Evolutionary conservation across 2,888 invertebrate species (phyloP), one percentile per base, ranked within the genome.

Genomic region (Dione juno): DNA sequence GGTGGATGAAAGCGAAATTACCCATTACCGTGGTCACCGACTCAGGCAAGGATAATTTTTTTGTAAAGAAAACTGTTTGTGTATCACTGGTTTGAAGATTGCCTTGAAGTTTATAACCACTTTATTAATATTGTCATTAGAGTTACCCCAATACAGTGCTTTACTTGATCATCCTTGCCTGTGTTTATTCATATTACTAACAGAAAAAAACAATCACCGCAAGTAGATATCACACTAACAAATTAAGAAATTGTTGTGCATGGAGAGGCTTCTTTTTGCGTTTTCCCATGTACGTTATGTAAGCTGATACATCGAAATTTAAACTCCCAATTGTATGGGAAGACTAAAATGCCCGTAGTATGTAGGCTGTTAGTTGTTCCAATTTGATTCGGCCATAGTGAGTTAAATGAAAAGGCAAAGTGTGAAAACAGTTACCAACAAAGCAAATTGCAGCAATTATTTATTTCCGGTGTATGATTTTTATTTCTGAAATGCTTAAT

Each of bases 1-100:
- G 97, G 97, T 97, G 97, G 97, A 95, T 97, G 93, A 97, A 97
- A 94, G 97, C 96, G 84, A 96, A 96, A 84, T 94, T 97, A 84
- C 96, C 96, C 76, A 94, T 94, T 78, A 94, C 93, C 80, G 94
- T 95, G 88, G 91, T 93, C 92, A 91, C 87, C 89, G 91, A 93
- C 92, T 92, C 94, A 85, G 94, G 94, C 88, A 94, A 95, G 88
- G 91, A 95, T 85, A 87, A 93, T 84, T 94, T 87, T 88, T 92
- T 92, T 92, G 92, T 92, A 91, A 92, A 92, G 92, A 84, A 90
- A 88, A 90, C 92, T 92, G 89, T 88, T 90, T 91, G 90, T 92
- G 91, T 87, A 88, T 91, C 92, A 90, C 87, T 88, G 89, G 90
- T 93, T 92, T 93, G 90, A 88, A 86, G 82, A 91, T 89, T 89